A percentile compares a stretch with the other conserved stretches of the same genome.
Evolutionary conservation across 2,888 invertebrate species (phyloP).

Genomic region (Noctua comes): DNA sequence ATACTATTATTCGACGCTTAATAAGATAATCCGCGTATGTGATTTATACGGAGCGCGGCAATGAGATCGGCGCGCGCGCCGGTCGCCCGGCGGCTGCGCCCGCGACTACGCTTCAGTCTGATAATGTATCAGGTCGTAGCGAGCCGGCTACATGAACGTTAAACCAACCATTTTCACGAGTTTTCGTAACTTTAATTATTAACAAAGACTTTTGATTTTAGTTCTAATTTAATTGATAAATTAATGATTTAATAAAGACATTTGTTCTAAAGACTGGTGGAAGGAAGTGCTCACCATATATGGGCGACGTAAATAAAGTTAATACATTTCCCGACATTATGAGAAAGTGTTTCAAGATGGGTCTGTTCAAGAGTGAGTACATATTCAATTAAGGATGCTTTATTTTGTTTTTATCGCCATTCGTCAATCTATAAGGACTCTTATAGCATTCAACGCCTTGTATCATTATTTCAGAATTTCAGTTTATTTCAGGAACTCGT

Average conservation of each 20-base stretch:
- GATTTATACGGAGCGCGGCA: conserved; percentile 79
- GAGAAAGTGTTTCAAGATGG: conserved; percentile 89
- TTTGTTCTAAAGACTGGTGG: conserved; percentile 36
- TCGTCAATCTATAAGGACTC: not conserved
- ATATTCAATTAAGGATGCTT: conserved; percentile 37
- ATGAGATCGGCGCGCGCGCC: conserved; percentile 77
- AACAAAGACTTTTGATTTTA: conserved; percentile 35
- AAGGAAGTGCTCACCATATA: conserved; percentile 70
- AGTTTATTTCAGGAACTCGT: not conserved
- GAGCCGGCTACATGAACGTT: conserved; percentile 79
- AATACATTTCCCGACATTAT: conserved; percentile 82
- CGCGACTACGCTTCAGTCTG: conserved; percentile 76
- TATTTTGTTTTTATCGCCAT: conserved; percentile 4
- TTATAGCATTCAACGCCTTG: not conserved
- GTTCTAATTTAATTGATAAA: conserved; percentile 20
- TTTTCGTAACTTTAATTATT: conserved; percentile 59
- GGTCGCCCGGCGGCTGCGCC: conserved; percentile 65
- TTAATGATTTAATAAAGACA: conserved; percentile 27
- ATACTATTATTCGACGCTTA: conserved; percentile 55
- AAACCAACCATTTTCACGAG: conserved; percentile 66
- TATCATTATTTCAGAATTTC: not conserved
- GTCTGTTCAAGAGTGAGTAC: conserved; percentile 87
- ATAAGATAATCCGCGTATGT: conserved; percentile 67
- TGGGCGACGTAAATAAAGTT: conserved; percentile 81
- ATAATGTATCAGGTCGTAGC: conserved; percentile 81